Base-by-base conservation (phyloP, 2,888 invertebrate genomes). In the Diaperis boleti region DNA sequence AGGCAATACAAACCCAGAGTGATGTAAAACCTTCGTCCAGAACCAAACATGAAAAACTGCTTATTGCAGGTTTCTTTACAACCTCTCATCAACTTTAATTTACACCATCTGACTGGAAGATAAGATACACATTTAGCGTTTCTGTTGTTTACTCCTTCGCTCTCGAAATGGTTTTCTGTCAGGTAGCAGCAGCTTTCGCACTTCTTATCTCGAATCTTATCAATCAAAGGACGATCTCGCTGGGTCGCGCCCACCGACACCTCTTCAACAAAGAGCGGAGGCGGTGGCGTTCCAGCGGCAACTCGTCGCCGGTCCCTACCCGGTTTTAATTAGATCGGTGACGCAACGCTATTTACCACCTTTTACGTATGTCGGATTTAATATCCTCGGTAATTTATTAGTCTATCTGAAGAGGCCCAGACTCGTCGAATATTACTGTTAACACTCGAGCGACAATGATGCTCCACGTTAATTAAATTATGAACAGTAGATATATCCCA, bases 261-360 rank as follows among this genome's bases (percentile, higher is more conserved):
- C 65, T 67, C 67, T 59, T 41, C 55, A 52, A 45, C 49, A 44
- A n/a, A n/a, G 47, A 69, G 72, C 69, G 73, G 72, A 74, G 76
- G 72, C 70, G 73, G 71, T 68, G 70, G 67, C 59, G 54, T 64
- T 52, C 62, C n/a, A n/a, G n/a, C n/a, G n/a, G n/a, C n/a, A n/a
- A n/a, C n/a, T n/a, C n/a, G n/a, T n/a, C n/a, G n/a, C n/a, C n/a
- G n/a, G n/a, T n/a, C n/a, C n/a, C n/a, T n/a, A n/a, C n/a, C n/a
- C n/a, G n/a, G n/a, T n/a, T n/a, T n/a, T n/a, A n/a, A n/a, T n/a
- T n/a, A n/a, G n/a, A n/a, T n/a, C n/a, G n/a, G n/a, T n/a, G n/a
- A n/a, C n/a, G n/a, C n/a, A n/a, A n/a, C n/a, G n/a, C n/a, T n/a
- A n/a, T n/a, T n/a, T n/a, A n/a, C n/a, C n/a, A n/a, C 6, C 6